Evolutionary conservation across 2,888 invertebrate genomes (phyloP).

Genomic region (Euphydryas editha): DNA sequence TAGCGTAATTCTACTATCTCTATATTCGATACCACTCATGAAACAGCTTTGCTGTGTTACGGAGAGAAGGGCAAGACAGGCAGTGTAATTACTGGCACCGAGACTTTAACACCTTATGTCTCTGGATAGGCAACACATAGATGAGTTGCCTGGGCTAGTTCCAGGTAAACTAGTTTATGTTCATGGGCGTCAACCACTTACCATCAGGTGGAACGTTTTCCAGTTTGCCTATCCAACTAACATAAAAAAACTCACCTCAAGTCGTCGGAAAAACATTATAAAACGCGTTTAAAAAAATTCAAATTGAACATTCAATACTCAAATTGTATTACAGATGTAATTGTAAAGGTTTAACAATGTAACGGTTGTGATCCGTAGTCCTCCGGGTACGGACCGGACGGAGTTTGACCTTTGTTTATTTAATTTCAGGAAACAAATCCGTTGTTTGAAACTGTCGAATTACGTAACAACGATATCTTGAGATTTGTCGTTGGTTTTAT

Average conservation of each 20-base stretch:
- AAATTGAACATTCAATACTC: conserved; percentile 33
- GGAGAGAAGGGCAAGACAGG: too few species aligned
- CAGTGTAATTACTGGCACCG: too few species aligned
- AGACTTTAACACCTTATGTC: too few species aligned
- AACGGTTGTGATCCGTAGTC: conserved; percentile 41
- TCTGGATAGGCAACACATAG: too few species aligned
- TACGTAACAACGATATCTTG: conserved; percentile 10
- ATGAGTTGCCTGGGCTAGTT: too few species aligned
- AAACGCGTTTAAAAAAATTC: conserved; percentile 27
- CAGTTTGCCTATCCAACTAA: too few species aligned
- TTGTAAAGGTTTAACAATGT: conserved; percentile 44
- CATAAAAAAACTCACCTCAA: neutral
- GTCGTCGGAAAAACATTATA: neutral
- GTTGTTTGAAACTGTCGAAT: conserved; percentile 18
- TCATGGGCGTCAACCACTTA: too few species aligned
- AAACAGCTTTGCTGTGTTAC: too few species aligned
- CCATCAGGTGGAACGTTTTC: too few species aligned
- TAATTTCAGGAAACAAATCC: conserved; percentile 36
- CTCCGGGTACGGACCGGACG: conserved; percentile 31
- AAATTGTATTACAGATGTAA: conserved; percentile 44
- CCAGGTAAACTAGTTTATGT: too few species aligned
- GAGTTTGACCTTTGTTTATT: conserved; percentile 43
- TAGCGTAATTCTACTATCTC: too few species aligned
- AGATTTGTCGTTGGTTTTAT: neutral
- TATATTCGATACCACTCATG: too few species aligned